Percentiles rank a stretch among this genome's conserved stretches.
These are phyloP conservation scores for Porphyrio hochstetteri DNA, from an alignment of 2,113 vertebrate genomes.

Conservation along the genomic window DNA sequence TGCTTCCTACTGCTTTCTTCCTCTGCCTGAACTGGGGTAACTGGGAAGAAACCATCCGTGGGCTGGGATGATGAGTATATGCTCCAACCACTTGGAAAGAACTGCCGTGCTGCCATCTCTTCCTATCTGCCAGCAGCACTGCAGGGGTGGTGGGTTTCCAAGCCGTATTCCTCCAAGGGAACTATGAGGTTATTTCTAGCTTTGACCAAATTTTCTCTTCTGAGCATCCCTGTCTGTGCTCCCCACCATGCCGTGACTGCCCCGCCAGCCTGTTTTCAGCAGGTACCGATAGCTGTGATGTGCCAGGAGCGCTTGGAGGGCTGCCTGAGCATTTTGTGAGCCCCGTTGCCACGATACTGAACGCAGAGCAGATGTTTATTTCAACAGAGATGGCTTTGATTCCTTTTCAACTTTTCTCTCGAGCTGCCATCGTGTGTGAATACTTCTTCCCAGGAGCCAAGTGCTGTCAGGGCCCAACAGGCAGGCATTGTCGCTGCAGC, in stretches of 20 bases:
- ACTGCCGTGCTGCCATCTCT: accelerated
- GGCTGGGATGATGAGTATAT: neutral
- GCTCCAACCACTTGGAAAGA: neutral
- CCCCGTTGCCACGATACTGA: conserved; percentile 54
- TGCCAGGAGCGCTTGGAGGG: conserved; percentile 54
- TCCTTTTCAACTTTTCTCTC: conserved; percentile 37
- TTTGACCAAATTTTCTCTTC: neutral
- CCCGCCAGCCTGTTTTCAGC: conserved; percentile 53
- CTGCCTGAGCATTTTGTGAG: conserved; percentile 11
- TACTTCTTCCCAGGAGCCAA: conserved; percentile 16
- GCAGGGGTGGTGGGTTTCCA: neutral
- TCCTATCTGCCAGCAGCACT: neutral
- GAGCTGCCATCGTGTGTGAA: conserved; percentile 36
- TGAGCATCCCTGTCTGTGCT: neutral
- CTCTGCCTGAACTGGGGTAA: neutral
- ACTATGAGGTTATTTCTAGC: neutral
- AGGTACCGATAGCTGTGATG: conserved; percentile 45
- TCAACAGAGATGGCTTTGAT: conserved; percentile 58
- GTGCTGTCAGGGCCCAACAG: neutral
- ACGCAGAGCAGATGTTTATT: conserved; percentile 62
- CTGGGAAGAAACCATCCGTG: neutral
- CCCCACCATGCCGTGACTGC: neutral
- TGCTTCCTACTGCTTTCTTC: neutral
- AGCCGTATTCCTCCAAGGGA: neutral
- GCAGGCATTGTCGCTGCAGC: neutral